A percentile compares a stretch with the other conserved stretches of the same genome.
phyloP scores from a whole-genome alignment of 2,797 vertebrate genomes.

The Epinephelus coioides region DNA sequence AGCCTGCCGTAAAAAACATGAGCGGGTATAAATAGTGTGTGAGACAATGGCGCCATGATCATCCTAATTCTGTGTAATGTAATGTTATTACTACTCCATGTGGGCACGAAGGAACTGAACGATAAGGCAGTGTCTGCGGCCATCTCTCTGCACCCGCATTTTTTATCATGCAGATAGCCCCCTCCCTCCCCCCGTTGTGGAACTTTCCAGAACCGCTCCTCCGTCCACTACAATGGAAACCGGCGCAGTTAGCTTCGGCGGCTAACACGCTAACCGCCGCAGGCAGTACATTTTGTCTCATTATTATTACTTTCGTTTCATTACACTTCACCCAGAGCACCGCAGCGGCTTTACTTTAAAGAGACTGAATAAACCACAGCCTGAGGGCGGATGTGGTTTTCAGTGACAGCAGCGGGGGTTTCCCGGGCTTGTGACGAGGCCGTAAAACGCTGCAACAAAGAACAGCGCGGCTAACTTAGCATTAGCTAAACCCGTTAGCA shows the following conservation, averaged over 20 bases:
- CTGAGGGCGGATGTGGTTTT: too few species aligned
- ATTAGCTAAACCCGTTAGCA: not conserved
- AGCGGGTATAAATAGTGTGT: rapidly evolving
- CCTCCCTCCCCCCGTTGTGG: conserved; percentile 26
- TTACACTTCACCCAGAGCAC: too few species aligned
- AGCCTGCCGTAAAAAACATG: not conserved
- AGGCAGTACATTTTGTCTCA: rapidly evolving
- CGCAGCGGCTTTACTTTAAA: rapidly evolving
- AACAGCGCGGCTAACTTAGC: not conserved
- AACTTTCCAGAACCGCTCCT: conserved; percentile 75
- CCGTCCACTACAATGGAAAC: not conserved
- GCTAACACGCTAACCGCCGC: not conserved
- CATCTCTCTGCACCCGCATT: conserved; percentile 27
- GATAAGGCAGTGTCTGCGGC: rapidly evolving
- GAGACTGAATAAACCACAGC: too few species aligned
- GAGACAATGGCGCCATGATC: not conserved
- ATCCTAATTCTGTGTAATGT: rapidly evolving
- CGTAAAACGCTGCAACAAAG: conserved; percentile 49
- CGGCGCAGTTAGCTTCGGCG: not conserved
- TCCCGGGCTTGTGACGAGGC: not conserved
- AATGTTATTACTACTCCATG: rapidly evolving
- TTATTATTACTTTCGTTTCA: too few species aligned
- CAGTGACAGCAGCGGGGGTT: not conserved
- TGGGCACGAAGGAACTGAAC: too few species aligned
- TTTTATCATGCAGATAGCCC: not conserved